phyloP scores from a whole-genome alignment of 2,888 invertebrate genomes.

The Lepidochitona cinerea region DNA sequence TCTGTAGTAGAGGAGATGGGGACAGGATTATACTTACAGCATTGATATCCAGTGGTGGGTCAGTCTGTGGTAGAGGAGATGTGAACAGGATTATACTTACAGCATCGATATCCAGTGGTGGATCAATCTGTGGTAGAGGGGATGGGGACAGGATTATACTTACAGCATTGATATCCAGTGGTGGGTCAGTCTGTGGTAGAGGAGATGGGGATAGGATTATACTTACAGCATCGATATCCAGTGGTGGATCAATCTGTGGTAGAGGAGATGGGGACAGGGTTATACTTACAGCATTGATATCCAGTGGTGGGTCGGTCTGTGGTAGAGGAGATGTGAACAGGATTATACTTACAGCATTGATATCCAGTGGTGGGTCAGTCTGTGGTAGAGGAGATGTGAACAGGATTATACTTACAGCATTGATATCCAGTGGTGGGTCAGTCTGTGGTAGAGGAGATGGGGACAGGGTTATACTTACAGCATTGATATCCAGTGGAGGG shows the following conservation, averaged over 20 bases:
- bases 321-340: neutral
- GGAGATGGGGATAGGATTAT: neutral
- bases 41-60: neutral
- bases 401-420: neutral
- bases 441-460: no score
- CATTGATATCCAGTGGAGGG: neutral
- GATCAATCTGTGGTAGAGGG: no score
- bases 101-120: neutral
- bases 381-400: no score
- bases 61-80: no score
- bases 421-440: neutral
- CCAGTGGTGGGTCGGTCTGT: neutral
- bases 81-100: neutral
- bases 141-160: neutral
- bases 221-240: neutral
- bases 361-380: neutral
- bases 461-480: neutral
- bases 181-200: no score
- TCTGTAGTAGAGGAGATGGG: no score
- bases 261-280: neutral
- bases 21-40: neutral
- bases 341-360: neutral
- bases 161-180: neutral
- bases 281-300: neutral
- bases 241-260: neutral